Evolutionary conservation across 2,888 invertebrate species (phyloP), one percentile per base, ranked within the genome.

Genomic region (Hyppa rectilinea): DNA sequence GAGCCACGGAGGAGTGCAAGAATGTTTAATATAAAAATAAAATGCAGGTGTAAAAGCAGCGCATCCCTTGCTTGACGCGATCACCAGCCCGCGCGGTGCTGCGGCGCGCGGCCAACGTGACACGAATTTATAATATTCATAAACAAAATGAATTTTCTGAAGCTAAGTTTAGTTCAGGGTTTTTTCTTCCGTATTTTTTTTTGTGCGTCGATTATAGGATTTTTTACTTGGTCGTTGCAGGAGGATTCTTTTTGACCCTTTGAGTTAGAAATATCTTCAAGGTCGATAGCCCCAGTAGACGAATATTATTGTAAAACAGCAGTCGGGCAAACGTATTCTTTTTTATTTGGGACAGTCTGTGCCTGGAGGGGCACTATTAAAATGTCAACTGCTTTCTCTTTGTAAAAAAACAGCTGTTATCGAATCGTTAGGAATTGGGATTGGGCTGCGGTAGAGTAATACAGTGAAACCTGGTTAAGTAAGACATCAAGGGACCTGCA

Each of bases 51-150:
- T 47, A 53, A 55, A 74, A 66, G 20, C 29, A 56, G 43, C n/a
- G n/a, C 45, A 59, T 36, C 36, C 40, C 59, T 66, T 45, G 55
- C 68, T 68, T 47, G 66, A n/a, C 52, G 72, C 53, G 53, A 36
- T 67, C 70, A 73, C 59, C 71, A 77, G 71, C 53, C 71, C 55
- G 53, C 17, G 2, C 20, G 47, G 20, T 26, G 50, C 14, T 47
- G 61, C 38, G 58, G 58, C 88, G 83, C 78, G 84, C 81, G 78
- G 74, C 62, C 50, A 55, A 89, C 89, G 87, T 82, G 88, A 85
- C 87, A 68, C 60, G 89, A 90, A 90, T 90, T 89, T 89, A 88
- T 90, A 91, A 91, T 90, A 89, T 90, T 90, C 89, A 89, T 90
- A 89, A 89, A 87, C 86, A 90, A 89, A 89, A 91, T 89, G 85